Evolutionary conservation across 2,113 vertebrate species (phyloP).

Genomic region (Vulpes lagopus): DNA sequence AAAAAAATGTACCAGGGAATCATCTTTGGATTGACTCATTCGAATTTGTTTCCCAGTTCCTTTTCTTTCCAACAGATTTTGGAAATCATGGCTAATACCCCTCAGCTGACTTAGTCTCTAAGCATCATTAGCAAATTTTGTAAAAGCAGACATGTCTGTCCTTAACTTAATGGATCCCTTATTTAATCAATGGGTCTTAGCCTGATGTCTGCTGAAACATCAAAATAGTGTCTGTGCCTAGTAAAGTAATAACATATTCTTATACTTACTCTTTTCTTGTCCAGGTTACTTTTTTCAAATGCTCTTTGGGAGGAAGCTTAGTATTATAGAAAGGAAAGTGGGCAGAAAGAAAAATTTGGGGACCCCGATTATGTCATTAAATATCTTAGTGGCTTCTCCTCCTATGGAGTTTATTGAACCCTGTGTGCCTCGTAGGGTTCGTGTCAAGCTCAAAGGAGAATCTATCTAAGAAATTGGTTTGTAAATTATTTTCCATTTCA

Average conservation of each 20-base stretch:
- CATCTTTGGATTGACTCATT: not conserved
- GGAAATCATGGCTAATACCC: not conserved
- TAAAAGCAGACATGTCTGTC: not conserved
- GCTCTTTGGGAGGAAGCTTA: not conserved
- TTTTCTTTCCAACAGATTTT: not conserved
- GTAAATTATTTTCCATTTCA: not conserved
- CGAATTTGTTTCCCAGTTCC: not conserved
- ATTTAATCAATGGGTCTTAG: conserved; percentile 17
- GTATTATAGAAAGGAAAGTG: not conserved
- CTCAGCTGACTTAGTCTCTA: not conserved
- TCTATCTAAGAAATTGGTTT: not conserved
- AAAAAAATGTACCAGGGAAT: not conserved
- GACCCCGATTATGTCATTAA: not conserved
- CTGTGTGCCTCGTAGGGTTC: not conserved
- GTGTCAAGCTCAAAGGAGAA: not conserved
- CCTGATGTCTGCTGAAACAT: not conserved
- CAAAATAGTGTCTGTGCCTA: not conserved
- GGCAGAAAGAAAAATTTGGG: not conserved
- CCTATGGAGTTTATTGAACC: not conserved
- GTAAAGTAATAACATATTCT: not conserved
- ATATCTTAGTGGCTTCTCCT: not conserved
- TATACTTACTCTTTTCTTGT: not conserved
- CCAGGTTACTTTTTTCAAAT: conserved; percentile 7
- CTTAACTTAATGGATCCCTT: not conserved
- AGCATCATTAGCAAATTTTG: not conserved